Evolutionary conservation across 2,888 invertebrate genomes (phyloP).

Genomic region (Meloe dianella): DNA sequence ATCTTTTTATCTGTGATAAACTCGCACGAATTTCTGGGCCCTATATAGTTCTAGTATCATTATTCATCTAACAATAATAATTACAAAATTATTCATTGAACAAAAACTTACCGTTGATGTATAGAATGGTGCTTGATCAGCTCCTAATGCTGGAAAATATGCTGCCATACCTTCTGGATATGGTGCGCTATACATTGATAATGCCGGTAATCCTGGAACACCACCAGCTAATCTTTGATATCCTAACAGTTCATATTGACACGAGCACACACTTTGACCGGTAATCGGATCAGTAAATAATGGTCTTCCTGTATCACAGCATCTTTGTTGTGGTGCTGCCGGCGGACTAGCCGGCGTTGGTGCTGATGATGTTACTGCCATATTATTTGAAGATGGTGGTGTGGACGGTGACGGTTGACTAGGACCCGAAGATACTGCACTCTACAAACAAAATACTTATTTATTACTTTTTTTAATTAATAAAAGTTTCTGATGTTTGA

Average conservation of each 20-base stretch:
- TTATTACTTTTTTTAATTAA: neutral
- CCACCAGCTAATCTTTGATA: conserved; percentile 78
- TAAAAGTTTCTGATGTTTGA: no score
- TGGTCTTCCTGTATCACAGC: conserved; percentile 92
- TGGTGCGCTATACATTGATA: conserved; percentile 81
- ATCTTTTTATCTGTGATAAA: no score
- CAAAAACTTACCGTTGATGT: conserved; percentile 78
- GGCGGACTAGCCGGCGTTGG: conserved; percentile 63
- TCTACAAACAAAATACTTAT: conserved; percentile 50
- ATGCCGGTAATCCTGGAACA: conserved; percentile 72
- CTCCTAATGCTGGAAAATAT: conserved; percentile 83
- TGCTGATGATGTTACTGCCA: conserved; percentile 59
- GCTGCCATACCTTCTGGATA: conserved; percentile 86
- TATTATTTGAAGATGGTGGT: conserved; percentile 48
- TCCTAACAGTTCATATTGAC: conserved; percentile 87
- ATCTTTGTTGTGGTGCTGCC: conserved; percentile 62
- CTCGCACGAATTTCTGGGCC: no score
- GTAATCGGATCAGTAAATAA: conserved; percentile 89
- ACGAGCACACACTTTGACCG: conserved; percentile 88
- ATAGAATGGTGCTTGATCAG: conserved; percentile 86
- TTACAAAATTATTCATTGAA: neutral
- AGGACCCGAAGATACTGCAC: conserved; percentile 68
- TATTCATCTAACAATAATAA: neutral
- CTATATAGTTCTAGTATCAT: no score
- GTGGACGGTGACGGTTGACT: conserved; percentile 53